Percentiles rank a stretch among this genome's conserved stretches.
Evolutionary conservation across 2,113 vertebrate genomes (phyloP).

Genomic region (Castor canadensis): DNA sequence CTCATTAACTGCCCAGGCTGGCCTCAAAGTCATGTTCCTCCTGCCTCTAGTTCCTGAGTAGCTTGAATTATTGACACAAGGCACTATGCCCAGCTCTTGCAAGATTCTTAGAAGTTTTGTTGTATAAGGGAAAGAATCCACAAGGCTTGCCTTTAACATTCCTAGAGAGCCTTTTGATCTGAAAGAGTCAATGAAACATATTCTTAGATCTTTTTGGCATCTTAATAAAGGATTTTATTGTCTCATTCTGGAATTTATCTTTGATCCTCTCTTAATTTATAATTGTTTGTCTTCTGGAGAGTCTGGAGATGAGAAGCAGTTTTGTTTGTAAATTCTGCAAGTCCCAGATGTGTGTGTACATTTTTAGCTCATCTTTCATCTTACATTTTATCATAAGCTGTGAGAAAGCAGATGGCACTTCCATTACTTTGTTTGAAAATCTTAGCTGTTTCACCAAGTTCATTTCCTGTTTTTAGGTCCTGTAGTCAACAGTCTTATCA

Average conservation of each 20-base stretch:
- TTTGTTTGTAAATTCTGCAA: not conserved
- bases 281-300: not conserved
- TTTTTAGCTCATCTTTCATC: not conserved
- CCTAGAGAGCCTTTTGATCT: conserved; percentile 14
- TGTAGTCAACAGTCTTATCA: not conserved
- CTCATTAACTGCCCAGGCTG: too few relatives aligned
- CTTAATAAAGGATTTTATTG: conserved; percentile 38
- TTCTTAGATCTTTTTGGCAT: conserved; percentile 22
- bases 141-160: not conserved
- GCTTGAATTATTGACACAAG: too few relatives aligned
- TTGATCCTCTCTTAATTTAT: not conserved
- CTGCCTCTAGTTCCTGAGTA: too few relatives aligned
- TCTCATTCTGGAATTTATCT: not conserved
- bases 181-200: not conserved
- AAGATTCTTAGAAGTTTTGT: too few relatives aligned
- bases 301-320: not conserved
- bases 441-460: not conserved
- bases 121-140: conserved; percentile 29
- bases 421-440: conserved; percentile 14
- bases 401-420: not conserved
- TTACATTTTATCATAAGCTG: conserved; percentile 5
- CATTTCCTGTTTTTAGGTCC: not conserved
- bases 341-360: not conserved
- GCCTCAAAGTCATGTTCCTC: too few relatives aligned
- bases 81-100: too few relatives aligned